phyloP scores from a whole-genome alignment of 2,113 vertebrate species.

The Callocephalon fimbriatum region DNA sequence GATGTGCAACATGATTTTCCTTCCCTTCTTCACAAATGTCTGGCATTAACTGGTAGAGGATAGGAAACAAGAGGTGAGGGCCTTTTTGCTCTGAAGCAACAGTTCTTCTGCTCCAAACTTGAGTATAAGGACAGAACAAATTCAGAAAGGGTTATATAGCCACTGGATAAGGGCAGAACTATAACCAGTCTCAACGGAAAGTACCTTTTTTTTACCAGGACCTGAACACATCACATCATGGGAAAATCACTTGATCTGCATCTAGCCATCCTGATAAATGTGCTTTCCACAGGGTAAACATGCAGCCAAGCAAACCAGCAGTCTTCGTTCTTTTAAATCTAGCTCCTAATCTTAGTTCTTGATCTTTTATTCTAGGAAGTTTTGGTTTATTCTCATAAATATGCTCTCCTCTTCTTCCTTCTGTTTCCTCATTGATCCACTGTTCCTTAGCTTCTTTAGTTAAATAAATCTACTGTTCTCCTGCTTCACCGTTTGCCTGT shows the following conservation, averaged over 20 bases:
- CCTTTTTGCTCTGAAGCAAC: neutral
- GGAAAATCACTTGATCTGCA: neutral
- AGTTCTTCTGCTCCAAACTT: neutral
- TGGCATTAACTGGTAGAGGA: neutral
- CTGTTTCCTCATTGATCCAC: neutral
- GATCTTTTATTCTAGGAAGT: too few relatives aligned
- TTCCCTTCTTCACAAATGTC: neutral
- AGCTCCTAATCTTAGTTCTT: neutral
- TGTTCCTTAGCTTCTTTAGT: neutral
- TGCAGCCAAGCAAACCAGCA: neutral
- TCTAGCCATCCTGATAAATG: neutral
- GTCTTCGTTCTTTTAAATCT: neutral
- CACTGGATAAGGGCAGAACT: neutral
- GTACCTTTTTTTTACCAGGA: neutral
- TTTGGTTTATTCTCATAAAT: neutral
- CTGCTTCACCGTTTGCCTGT: neutral
- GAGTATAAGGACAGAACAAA: neutral
- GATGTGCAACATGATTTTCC: neutral
- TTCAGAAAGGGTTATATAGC: neutral
- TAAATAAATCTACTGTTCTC: neutral
- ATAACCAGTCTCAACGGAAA: neutral
- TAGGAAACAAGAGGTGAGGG: neutral
- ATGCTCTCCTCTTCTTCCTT: neutral
- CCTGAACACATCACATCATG: neutral
- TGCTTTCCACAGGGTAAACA: neutral